A percentile compares a stretch with the other conserved stretches of the same genome.
Evolutionary conservation across 2,888 invertebrate species (phyloP).

Genomic region (Drosophila meridionalis): DNA sequence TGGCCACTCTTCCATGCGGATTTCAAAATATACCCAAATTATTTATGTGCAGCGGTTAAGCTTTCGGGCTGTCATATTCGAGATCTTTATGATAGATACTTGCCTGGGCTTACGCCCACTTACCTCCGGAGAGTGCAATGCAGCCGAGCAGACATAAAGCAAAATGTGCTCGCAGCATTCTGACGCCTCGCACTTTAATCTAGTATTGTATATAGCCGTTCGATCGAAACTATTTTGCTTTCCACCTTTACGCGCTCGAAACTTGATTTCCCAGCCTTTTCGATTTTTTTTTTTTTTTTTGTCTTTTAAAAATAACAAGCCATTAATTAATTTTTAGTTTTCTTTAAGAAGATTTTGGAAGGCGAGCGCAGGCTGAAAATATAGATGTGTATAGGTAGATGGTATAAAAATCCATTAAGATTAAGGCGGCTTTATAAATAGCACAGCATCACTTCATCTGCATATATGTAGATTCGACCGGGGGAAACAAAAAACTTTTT

Average conservation of each 20-base stretch:
- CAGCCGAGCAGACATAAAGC: slow-evolving; percentile 62
- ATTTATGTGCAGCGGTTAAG: slow-evolving; percentile 16
- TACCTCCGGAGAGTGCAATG: slow-evolving; percentile 64
- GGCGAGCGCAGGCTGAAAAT: slow-evolving; percentile 55
- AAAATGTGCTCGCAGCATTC: slow-evolving; percentile 66
- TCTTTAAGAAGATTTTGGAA: slow-evolving; percentile 34
- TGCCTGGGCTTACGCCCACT: slow-evolving; percentile 42
- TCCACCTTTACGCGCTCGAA: slow-evolving; percentile 52
- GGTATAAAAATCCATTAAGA: slow-evolving; percentile 64
- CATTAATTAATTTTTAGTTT: slow-evolving; percentile 53
- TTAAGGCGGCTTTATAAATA: slow-evolving; percentile 71
- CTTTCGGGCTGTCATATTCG: slow-evolving; percentile 13
- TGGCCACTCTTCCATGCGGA: not conserved
- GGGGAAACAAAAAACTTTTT: slow-evolving; percentile 20
- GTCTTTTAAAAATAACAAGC: slow-evolving; percentile 50
- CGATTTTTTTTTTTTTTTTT: slow-evolving; percentile 13
- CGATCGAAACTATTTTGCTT: slow-evolving; percentile 28
- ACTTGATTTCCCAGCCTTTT: slow-evolving; percentile 2
- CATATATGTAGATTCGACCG: slow-evolving; percentile 21
- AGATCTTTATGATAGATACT: slow-evolving; percentile 8
- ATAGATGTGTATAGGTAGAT: slow-evolving; percentile 49
- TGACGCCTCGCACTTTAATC: slow-evolving; percentile 32
- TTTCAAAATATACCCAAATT: slow-evolving; percentile 12
- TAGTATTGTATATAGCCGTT: slow-evolving; percentile 18
- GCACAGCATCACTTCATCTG: slow-evolving; percentile 50